These are phyloP conservation scores for Autographa pulchrina DNA, from an alignment of 2,888 invertebrate genomes.

Conservation along the genomic window DNA sequence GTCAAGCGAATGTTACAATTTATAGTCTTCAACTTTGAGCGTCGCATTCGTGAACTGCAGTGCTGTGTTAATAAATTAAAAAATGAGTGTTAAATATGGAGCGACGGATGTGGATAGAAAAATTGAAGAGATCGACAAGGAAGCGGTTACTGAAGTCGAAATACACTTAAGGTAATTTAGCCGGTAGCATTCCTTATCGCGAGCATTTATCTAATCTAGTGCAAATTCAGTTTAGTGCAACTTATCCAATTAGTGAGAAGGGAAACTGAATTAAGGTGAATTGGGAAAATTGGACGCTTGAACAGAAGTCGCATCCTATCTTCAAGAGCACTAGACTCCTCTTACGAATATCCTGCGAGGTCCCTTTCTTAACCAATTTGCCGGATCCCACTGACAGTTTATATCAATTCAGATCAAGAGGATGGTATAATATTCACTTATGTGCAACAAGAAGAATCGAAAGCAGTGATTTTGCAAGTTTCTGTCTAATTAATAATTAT, in stretches of 20 bases:
- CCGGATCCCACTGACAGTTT: slow-evolving; percentile 22
- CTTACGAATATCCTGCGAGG: slow-evolving; percentile 35
- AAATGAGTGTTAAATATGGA: slow-evolving; percentile 82
- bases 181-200: slow-evolving; percentile 38
- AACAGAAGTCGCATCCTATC: slow-evolving; percentile 30
- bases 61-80: slow-evolving; percentile 40
- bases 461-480: too few species aligned
- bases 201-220: slow-evolving; percentile 62
- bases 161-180: slow-evolving; percentile 76
- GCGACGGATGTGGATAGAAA: slow-evolving; percentile 75
- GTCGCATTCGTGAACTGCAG: slow-evolving; percentile 18
- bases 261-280: slow-evolving; percentile 65
- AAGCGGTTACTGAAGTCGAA: slow-evolving; percentile 66
- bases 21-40: slow-evolving; percentile 42
- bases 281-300: slow-evolving; percentile 62
- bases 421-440: slow-evolving; percentile 21
- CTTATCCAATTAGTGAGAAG: slow-evolving; percentile 74
- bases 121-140: slow-evolving; percentile 69
- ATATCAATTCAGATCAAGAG: slow-evolving; percentile 25
- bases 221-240: slow-evolving; percentile 64
- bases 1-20: slow-evolving; percentile 46
- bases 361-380: slow-evolving; percentile 54
- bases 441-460: slow-evolving; percentile 26
- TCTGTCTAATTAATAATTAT: too few species aligned
- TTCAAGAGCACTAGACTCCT: slow-evolving; percentile 35